Evolutionary conservation across 2,888 invertebrate species (phyloP), one percentile per base, ranked within the genome.

Genomic region (Ernsta delagoae): DNA sequence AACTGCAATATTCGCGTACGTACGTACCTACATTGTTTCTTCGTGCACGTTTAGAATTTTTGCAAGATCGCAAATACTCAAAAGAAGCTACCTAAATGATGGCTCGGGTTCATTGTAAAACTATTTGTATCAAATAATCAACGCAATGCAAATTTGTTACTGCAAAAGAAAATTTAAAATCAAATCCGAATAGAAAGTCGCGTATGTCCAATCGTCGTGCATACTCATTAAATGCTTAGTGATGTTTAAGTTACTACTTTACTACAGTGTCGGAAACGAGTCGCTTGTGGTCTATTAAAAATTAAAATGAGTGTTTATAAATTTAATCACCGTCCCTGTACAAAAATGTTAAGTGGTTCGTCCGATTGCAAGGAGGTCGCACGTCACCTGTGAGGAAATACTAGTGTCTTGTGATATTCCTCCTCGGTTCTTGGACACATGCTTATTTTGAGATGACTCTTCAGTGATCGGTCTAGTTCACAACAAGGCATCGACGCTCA

Each of bases 401-500:
- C 4, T 36, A 5, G 12, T 36, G n/a, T 53, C 48, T 48, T 53
- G 43, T 45, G 45, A 61, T 9, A 43, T 31, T 34, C 8, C 39
- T 39, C 54, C 39, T 50, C 54, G 36, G 4, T 39, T 59, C 57
- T 36, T 43, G 5, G 41, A 36, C 16, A 12, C 54, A 12, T 61
- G 11, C 67, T 60, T 34, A 56, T 53, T 60, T 54, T 43, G 53
- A 54, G 60, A 66, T 54, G 43, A 34, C 12, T 12, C 39, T 66
- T 60, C 45, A 11, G 41, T 43, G 54, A 77, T 78, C 54, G 59
- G 60, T 62, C 54, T 70, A 72, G 72, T 73, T 48, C 31, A 43
- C 41, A 65, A 61, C 50, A 60, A 69, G 70, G 56, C 70, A 65
- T 50, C 63, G 67, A 8, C 54, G 70, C 31, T 48, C 69, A 54